Evolutionary conservation across 2,888 invertebrate species (phyloP).

Genomic region (Agrypnus murinus): DNA sequence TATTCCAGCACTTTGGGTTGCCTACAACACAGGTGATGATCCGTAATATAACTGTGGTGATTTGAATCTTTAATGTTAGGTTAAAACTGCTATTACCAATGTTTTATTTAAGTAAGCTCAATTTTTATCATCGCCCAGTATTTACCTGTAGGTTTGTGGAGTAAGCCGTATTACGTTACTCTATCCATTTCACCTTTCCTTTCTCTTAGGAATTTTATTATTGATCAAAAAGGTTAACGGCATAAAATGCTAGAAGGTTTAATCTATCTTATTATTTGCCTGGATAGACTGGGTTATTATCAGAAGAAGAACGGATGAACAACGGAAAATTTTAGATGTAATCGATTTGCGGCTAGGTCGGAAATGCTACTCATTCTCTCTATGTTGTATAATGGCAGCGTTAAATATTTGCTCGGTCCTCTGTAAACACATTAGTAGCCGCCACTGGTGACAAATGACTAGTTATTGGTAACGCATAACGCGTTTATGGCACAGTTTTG

Average conservation of each 20-base stretch:
- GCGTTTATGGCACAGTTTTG: conserved; percentile 29
- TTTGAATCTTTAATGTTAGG: too few relatives aligned
- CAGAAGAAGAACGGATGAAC: conserved; percentile 18
- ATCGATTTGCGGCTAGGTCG: conserved; percentile 24
- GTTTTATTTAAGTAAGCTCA: too few relatives aligned
- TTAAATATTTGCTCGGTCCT: conserved; percentile 37
- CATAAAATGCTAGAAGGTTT: conserved; percentile 2
- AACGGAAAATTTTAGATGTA: conserved; percentile 28
- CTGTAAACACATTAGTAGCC: conserved; percentile 41
- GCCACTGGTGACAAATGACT: conserved; percentile 41
- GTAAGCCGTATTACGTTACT: too few relatives aligned
- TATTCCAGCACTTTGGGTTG: too few relatives aligned
- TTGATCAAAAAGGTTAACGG: conserved; percentile 6
- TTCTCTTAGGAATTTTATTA: background rate
- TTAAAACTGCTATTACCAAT: too few relatives aligned
- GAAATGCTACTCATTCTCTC: conserved; percentile 19
- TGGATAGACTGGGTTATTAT: conserved; percentile 14
- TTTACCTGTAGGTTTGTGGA: too few relatives aligned
- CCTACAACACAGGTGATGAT: too few relatives aligned
- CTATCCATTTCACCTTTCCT: background rate
- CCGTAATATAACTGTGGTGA: too few relatives aligned
- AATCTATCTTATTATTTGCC: conserved; percentile 37
- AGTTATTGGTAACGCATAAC: conserved; percentile 35
- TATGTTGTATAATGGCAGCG: conserved; percentile 22
- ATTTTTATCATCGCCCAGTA: too few relatives aligned